Evolutionary conservation across 1,140 invertebrate species (phyloP), one percentile per base, ranked within the genome.

Genomic region (Bombus affinis): DNA sequence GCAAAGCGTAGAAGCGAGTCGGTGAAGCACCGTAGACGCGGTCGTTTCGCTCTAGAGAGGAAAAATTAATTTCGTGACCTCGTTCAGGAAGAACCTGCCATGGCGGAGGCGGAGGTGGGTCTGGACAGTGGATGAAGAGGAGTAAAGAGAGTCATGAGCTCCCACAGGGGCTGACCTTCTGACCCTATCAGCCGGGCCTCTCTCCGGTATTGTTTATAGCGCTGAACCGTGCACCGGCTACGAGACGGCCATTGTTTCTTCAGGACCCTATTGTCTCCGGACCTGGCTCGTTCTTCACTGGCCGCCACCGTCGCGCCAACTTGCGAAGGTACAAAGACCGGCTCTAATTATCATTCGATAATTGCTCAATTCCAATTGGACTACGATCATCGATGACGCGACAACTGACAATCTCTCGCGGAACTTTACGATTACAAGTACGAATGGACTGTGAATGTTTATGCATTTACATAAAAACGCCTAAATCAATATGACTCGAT

Each of bases 121-220:
- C 71, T 68, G 74, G 80, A 79, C 79, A 74, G 86, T 85, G 86
- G 89, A 90, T 83, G 91, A 92, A 90, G 91, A 92, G 90, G 86
- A 90, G 90, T 83, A 89, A 92, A 92, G 89, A 92, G 92, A 93
- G 92, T 92, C 92, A 92, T 92, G 93, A 94, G 94, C 92, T 94
- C 93, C 94, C 93, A 93, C 93, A 93, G 93, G 93, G 93, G 92
- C 92, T 92, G 92, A 94, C 92, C 93, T 82, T 44, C 13, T 88
- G 93, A 94, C 93, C 94, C 93, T 92, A 94, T 94, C 93, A 93
- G 92, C 89, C 92, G 75, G 90, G 87, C 90, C 91, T 87, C 92
- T 92, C 92, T 91, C 70, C 73, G 88, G 93, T 92, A 93, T 94
- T 94, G 93, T 94, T 94, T 92, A 93, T 91, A 90, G 93, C 91